Evolutionary conservation across 1,140 invertebrate genomes (phyloP), one percentile per base, ranked within the genome.

Genomic region (Neoseiulus cucumeris): DNA sequence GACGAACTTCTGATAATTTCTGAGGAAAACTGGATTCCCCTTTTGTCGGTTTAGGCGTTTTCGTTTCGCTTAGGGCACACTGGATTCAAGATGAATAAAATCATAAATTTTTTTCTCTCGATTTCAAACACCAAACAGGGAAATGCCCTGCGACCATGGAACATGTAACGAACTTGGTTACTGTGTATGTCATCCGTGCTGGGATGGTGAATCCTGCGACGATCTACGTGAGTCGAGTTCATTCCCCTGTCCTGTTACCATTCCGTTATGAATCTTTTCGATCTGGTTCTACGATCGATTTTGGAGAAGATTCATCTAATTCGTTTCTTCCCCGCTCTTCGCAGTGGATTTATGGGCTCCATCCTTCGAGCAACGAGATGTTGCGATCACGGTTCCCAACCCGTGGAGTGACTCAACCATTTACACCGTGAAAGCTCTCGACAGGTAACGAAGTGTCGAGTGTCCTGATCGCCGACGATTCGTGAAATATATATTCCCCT

Each of bases 171-270:
- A 59, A 18, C 17, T 18, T 0, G 51, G 51, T 59, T 59, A 59
- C 51, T 59, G 51, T 25, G 22, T 59, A 25, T 59, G 51, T 33
- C 25, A 59, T 29, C 51, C 51, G 22, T 59, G 51, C 51, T 59
- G 51, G 51, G 51, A 59, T 33, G 51, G 51, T 20, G 51, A 59
- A 33, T 59, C 51, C 51, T 59, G 51, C 9, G 51, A 59, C 51
- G 51, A 59, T 59, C 33, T 59, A 59, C 22, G 51, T 59, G 22
- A 25, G 51, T 59, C 14, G 14, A 59, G 14, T 14, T 14, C 20
- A 4, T 47, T 47, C 18, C 7, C 25, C 14, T 20, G 33, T 47
- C n/a, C 45, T 47, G 45, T 59, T 59, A 4, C 6, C 45, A 47
- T 14, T 59, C 33, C 14, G 2, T n/a, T 59, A 59, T 59, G n/a